Evolutionary conservation across 2,797 vertebrate genomes (phyloP).

Genomic region (Paramormyrops hopkinsi): DNA sequence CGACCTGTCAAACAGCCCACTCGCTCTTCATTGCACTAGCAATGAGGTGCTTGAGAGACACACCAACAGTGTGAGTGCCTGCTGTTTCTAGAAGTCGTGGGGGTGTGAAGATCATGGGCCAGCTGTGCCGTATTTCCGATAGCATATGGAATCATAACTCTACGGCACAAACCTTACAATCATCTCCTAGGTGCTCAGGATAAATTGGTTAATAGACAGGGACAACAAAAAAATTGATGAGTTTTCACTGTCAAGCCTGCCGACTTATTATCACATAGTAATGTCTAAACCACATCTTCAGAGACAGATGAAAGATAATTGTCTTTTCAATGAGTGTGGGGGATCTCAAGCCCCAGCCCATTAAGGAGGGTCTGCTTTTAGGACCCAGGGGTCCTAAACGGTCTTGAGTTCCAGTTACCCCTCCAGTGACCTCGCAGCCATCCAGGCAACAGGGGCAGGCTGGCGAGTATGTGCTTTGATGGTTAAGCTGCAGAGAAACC

Average conservation of each 20-base stretch:
- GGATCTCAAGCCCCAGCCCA: background rate
- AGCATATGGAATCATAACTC: background rate
- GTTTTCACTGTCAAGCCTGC: background rate
- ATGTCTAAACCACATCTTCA: background rate
- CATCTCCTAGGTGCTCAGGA: background rate
- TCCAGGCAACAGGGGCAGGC: background rate
- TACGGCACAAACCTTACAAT: background rate
- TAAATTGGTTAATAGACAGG: background rate
- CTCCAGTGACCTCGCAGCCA: slow-evolving; percentile 4
- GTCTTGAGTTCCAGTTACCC: slow-evolving; percentile 12
- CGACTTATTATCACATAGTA: background rate
- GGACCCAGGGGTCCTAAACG: background rate
- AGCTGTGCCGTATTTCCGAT: background rate
- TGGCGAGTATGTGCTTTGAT: background rate
- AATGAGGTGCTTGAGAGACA: background rate
- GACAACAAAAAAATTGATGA: background rate
- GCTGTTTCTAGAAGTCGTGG: background rate
- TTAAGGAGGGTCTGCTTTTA: slow-evolving; percentile 1
- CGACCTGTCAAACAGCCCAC: background rate
- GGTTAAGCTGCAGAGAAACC: background rate
- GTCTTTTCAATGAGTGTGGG: background rate
- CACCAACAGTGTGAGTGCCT: background rate
- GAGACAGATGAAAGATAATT: background rate
- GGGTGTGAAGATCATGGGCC: background rate
- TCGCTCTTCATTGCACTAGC: background rate